Evolutionary conservation across 2,797 vertebrate genomes (phyloP), one percentile per base, ranked within the genome.

Genomic region (Triplophysa yarkandensis): DNA sequence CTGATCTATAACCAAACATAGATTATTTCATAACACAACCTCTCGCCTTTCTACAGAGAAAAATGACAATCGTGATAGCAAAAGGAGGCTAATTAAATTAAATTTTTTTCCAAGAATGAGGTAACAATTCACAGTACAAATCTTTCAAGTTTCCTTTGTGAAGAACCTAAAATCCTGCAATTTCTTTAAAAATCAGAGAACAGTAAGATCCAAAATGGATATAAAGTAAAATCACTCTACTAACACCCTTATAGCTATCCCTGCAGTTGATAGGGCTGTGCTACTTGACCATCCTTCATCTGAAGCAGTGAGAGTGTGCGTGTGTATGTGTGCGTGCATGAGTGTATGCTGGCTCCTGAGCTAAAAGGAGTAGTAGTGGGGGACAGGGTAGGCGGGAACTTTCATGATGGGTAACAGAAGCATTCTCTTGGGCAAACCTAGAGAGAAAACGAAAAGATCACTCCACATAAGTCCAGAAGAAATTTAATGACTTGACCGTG

Each of bases 371-470:
- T 95, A 96, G 92, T 97, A 99, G 93, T 96, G 96, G 87, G 96
- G 95, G 89, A 98, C 88, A 86, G 96, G 95, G 92, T 96, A 99
- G 93, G 95, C 91, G 90, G 96, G 96, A 88, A 98, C 92, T 95
- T 98, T 98, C 97, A 99, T 98, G 94, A 99, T 92, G 89, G 97
- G 97, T 92, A 99, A 98, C 95, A 99, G 96, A 94, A 99, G 93
- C 97, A 98, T 98, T 98, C 97, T 97, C 95, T 99, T 98, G 94
- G 97, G 96, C 89, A 98, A 95, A 98, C 97, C 97, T 99, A 93
- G 93, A 96, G 92, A 94, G 52, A 90, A 94, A 92, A 96, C 85
- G 94, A 94, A 94, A 90, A 94, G 86, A 97, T 92, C 90, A 94
- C 94, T 94, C 92, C 89, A 93, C 88, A 92, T 97, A 89, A 97